Percentiles rank a stretch among this genome's conserved stretches.
Evolutionary conservation across 2,888 invertebrate species (phyloP).

Genomic region (Clepsis dumicolana): DNA sequence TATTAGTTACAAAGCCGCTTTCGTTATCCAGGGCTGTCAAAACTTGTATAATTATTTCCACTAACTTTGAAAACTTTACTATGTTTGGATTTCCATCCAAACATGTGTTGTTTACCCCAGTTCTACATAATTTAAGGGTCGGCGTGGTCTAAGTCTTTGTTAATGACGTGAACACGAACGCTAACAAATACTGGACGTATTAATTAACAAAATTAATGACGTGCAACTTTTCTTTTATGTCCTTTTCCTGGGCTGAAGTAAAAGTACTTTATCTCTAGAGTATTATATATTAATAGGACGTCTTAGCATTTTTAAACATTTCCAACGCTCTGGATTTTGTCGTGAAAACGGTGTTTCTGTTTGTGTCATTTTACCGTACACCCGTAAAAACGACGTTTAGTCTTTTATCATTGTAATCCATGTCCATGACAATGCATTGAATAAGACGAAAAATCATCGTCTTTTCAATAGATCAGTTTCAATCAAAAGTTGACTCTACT

Average conservation of each 20-base stretch:
- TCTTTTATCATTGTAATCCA: too few species aligned
- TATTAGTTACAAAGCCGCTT: neutral
- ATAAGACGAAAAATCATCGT: too few species aligned
- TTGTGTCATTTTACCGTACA: too few species aligned
- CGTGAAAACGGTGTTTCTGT: neutral
- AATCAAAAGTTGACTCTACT: too few species aligned
- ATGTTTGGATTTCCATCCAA: too few species aligned
- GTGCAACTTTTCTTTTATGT: neutral
- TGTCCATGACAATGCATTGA: too few species aligned
- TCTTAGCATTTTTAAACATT: neutral
- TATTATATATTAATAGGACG: neutral
- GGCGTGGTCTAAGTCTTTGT: neutral
- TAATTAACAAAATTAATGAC: neutral
- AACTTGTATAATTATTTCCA: neutral
- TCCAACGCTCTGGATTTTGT: neutral
- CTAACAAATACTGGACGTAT: neutral
- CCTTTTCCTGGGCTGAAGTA: slow-evolving; percentile 3
- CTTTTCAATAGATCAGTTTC: too few species aligned
- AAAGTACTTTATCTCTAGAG: slow-evolving; percentile 9
- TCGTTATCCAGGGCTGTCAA: neutral
- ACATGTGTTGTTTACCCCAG: neutral
- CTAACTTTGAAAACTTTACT: neutral
- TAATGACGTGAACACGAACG: neutral
- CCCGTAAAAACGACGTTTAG: too few species aligned
- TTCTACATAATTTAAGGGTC: neutral